Evolutionary conservation across 2,888 invertebrate genomes (phyloP), one percentile per base, ranked within the genome.

Genomic region (Drosophila macrospina): DNA sequence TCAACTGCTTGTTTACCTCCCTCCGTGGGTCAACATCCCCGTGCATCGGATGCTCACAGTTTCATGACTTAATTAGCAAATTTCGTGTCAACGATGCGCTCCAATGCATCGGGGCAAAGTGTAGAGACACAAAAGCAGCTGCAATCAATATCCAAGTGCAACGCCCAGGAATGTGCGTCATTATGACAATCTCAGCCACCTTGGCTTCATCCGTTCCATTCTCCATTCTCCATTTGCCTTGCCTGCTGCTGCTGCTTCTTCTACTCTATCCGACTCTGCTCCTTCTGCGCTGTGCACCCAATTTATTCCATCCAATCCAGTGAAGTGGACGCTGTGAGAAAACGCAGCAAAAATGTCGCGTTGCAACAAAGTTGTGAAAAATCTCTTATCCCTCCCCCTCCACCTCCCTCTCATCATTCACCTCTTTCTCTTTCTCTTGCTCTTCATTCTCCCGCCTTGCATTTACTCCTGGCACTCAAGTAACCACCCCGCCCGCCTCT

Each of bases 311-410:
- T 54, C 34, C 61, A 54, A 62, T 63, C 44, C 64, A 54, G 44
- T 44, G 37, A 48, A 56, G 42, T 50, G 52, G 48, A 50, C 32
- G 24, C 24, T 37, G 55, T 57, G 59, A 56, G 65, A 64, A 59
- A 75, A 59, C 71, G 50, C 61, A 55, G 61, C 55, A 66, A 60
- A 67, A 69, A 50, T 72, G 74, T 78, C 71, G 67, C 80, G 70
- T 64, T 87, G 77, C 79, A 82, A 79, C 80, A 85, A 74, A 85
- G 74, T 86, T 83, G 70, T 57, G 70, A 48, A 72, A 68, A 71
- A 64, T 66, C 69, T 45, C 30, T 15, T 37, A 26, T 13, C 20
- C 24, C 30, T 32, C 7, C 45, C 5, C 20, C 20, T 10, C 10
- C 45, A 37, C 5, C n/a, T 3, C 16, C 32, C 26, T 15, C 26